Percentiles rank a stretch among this genome's conserved stretches.
Evolutionary conservation across 1,140 invertebrate species (phyloP).

Genomic region (Procambarus clarkii): DNA sequence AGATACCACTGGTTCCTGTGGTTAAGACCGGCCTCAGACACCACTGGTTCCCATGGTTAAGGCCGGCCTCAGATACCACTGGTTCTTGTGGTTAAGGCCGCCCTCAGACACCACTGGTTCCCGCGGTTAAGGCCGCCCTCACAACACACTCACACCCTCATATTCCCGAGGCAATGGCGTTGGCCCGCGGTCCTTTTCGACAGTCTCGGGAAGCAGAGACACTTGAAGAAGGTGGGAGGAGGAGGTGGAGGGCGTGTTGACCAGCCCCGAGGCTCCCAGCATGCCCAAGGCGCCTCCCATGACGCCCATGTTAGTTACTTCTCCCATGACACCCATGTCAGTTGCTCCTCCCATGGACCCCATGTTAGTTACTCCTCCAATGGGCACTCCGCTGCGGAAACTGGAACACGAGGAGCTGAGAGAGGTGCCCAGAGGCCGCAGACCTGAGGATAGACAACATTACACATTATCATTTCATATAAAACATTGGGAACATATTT

Average conservation of each 20-base stretch:
- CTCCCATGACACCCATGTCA: background rate
- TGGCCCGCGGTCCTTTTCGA: background rate
- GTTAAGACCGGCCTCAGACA: no score
- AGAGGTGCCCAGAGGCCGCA: background rate
- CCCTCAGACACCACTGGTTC: background rate
- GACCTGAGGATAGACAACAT: background rate
- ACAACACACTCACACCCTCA: slow-evolving; percentile 5
- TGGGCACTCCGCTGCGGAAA: background rate
- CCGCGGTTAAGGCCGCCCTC: background rate
- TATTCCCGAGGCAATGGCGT: background rate
- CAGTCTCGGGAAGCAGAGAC: background rate
- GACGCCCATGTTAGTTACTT: no score
- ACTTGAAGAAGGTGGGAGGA: background rate
- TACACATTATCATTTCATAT: no score
- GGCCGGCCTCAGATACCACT: no score
- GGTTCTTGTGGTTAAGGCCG: background rate
- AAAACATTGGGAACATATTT: no score
- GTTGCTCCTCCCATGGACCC: background rate
- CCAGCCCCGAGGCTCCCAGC: background rate
- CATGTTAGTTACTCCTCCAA: background rate
- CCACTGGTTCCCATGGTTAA: no score
- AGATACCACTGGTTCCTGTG: no score
- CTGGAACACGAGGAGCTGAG: background rate
- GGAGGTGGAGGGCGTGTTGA: background rate
- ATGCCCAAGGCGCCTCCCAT: background rate